phyloP scores from a whole-genome alignment of 2,888 invertebrate genomes.

The Antitype chi region DNA sequence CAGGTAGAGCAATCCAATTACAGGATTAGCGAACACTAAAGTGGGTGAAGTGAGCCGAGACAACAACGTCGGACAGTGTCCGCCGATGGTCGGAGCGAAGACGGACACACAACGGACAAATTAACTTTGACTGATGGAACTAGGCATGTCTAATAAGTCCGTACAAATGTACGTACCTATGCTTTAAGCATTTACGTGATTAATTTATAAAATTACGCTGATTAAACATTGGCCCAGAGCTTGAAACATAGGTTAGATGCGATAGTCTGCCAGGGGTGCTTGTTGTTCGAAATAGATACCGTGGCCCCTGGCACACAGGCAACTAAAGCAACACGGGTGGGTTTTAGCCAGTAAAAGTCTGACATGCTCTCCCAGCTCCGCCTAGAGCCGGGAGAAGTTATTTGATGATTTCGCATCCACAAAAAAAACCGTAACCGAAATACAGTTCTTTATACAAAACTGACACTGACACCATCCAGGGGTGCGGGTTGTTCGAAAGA shows the following conservation, averaged over 20 bases:
- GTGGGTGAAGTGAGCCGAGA: conserved; percentile 81
- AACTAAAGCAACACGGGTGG: no score
- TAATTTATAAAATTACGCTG: not conserved
- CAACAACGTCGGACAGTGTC: conserved; percentile 54
- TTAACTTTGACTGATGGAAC: conserved; percentile 28
- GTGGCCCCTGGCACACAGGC: no score
- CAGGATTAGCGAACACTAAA: conserved; percentile 79
- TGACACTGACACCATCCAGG: no score
- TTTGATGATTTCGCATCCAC: no score
- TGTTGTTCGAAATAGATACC: no score
- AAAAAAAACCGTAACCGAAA: no score
- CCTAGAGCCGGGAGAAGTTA: no score
- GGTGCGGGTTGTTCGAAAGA: no score
- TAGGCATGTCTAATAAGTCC: not conserved
- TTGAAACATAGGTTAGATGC: not conserved
- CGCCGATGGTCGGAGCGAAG: conserved; percentile 10
- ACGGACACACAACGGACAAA: conserved; percentile 33
- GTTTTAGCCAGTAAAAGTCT: no score
- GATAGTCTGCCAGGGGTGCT: no score
- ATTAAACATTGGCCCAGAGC: not conserved
- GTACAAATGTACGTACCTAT: not conserved
- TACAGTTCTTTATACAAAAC: no score
- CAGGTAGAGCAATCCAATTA: conserved; percentile 80
- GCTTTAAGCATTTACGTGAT: not conserved
- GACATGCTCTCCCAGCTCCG: no score